These are phyloP conservation scores for Caenorhabditis macrosperma DNA, from an alignment of 2,888 invertebrate genomes.

Conservation along the genomic window DNA sequence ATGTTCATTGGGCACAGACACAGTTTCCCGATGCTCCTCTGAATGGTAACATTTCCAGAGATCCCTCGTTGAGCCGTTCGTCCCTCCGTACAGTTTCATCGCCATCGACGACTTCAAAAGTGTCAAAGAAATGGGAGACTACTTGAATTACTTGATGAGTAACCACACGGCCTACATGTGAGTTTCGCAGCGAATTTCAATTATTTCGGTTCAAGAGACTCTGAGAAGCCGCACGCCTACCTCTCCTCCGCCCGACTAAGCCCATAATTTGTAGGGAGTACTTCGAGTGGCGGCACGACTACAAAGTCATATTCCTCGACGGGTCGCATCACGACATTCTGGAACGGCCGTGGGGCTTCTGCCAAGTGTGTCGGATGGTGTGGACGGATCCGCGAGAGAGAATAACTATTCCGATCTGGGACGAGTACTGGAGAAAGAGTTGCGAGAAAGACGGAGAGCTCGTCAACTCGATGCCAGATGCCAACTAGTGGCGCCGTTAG, in stretches of 20 bases:
- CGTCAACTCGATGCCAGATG: constrained; percentile 37
- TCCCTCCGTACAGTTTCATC: constrained; percentile 81
- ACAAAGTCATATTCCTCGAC: constrained; percentile 75
- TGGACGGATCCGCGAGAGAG: constrained; percentile 63
- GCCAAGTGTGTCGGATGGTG: constrained; percentile 76
- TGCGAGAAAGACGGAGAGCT: constrained; percentile 68
- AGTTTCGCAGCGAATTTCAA: constrained; percentile 29
- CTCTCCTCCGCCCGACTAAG: constrained; percentile 4
- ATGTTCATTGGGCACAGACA: background rate
- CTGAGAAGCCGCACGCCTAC: background rate
- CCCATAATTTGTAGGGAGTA: constrained; percentile 80
- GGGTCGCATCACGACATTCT: constrained; percentile 74
- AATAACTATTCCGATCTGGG: constrained; percentile 61
- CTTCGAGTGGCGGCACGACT: constrained; percentile 81
- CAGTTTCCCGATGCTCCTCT: background rate
- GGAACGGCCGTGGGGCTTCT: constrained; percentile 80
- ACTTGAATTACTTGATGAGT: constrained; percentile 81
- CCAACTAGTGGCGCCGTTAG: background rate
- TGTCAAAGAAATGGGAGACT: constrained; percentile 81
- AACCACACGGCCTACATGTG: constrained; percentile 81
- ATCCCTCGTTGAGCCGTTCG: constrained; percentile 74
- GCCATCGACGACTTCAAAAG: constrained; percentile 82
- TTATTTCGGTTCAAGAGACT: constrained; percentile 19
- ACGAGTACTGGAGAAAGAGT: constrained; percentile 60
- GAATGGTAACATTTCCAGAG: constrained; percentile 68